These are phyloP conservation scores for Macropus fuliginosus DNA, from an alignment of 2,797 vertebrate species.

Conservation along the genomic window DNA sequence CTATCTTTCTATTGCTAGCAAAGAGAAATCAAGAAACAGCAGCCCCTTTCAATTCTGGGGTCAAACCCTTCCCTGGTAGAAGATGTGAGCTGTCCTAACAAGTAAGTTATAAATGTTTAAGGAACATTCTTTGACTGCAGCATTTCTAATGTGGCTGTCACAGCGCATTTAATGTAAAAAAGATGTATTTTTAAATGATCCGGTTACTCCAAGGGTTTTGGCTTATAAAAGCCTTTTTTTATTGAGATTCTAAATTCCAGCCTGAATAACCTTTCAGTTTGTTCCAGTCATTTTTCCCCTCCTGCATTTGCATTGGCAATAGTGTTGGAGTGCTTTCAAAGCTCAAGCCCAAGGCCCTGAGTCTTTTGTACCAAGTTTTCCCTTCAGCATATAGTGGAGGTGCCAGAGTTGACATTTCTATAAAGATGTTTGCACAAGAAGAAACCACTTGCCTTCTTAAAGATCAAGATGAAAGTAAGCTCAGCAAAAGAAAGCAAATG, in stretches of 20 bases:
- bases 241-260: constrained; percentile 82
- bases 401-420: constrained; percentile 77
- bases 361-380: constrained; percentile 71
- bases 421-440: constrained; percentile 78
- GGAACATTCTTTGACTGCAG: constrained; percentile 70
- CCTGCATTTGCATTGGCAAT: constrained; percentile 80
- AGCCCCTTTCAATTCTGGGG: constrained; percentile 40
- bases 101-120: constrained; percentile 74
- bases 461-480: constrained; percentile 73
- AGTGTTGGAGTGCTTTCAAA: constrained; percentile 78
- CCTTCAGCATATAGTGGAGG: constrained; percentile 59
- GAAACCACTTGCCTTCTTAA: constrained; percentile 75
- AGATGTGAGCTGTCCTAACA: constrained; percentile 68
- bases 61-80: background rate
- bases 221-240: constrained; percentile 81
- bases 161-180: constrained; percentile 81
- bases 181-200: constrained; percentile 82
- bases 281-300: constrained; percentile 79
- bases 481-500: constrained; percentile 68
- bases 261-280: constrained; percentile 83
- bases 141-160: constrained; percentile 81
- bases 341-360: constrained; percentile 69
- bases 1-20: constrained; percentile 41
- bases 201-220: constrained; percentile 79
- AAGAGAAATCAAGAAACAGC: constrained; percentile 64